Evolutionary conservation across 2,113 vertebrate species (phyloP).

Genomic region (Epinephelus cyanopodus): DNA sequence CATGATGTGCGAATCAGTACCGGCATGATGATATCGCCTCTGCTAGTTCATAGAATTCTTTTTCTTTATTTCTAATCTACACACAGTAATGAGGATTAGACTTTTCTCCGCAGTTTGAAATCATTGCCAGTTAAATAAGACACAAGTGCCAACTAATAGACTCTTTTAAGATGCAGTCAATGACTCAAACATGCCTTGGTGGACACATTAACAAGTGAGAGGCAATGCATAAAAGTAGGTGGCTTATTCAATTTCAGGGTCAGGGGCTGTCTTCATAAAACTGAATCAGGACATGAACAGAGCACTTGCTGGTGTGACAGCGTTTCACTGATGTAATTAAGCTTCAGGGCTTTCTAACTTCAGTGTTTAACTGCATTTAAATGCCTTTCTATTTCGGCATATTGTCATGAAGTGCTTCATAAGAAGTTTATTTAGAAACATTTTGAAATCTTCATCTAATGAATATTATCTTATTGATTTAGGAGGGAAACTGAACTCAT

Average conservation of each 20-base stretch:
- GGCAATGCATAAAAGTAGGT: constrained; percentile 31
- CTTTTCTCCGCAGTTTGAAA: constrained; percentile 31
- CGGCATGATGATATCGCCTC: constrained; percentile 31
- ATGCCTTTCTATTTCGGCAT: background rate
- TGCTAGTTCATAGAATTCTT: constrained; percentile 10
- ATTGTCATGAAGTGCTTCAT: background rate
- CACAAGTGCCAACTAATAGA: constrained; percentile 24
- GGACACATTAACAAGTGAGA: constrained; percentile 31
- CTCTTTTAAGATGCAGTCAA: constrained; percentile 39
- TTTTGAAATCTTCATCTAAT: background rate
- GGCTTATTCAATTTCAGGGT: constrained; percentile 35
- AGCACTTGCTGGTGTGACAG: background rate
- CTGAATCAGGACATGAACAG: constrained; percentile 9
- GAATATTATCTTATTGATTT: background rate
- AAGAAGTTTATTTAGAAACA: background rate
- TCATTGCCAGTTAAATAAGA: constrained; percentile 26
- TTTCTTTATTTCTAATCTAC: constrained; percentile 15
- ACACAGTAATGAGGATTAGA: constrained; percentile 13
- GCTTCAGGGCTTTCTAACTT: background rate
- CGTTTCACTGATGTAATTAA: constrained; percentile 1
- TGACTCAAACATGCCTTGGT: constrained; percentile 47
- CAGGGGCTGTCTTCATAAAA: constrained; percentile 14
- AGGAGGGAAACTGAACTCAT: background rate
- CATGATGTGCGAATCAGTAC: constrained; percentile 33
- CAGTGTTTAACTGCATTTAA: background rate